A percentile compares a stretch with the other conserved stretches of the same genome.
Evolutionary conservation across 1,140 invertebrate genomes (phyloP).

Genomic region (Panulirus ornatus): DNA sequence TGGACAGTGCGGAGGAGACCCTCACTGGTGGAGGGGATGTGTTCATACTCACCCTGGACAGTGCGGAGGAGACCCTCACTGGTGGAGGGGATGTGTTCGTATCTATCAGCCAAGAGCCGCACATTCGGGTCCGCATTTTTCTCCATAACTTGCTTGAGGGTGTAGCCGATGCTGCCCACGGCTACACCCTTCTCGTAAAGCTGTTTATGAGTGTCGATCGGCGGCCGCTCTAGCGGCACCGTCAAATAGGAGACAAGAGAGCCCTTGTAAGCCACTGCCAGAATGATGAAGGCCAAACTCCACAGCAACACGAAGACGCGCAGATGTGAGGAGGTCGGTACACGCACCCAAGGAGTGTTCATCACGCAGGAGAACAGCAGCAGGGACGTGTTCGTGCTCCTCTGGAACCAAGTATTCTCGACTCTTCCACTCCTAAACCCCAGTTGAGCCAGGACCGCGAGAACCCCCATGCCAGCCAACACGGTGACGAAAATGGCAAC

Average conservation of each 20-base stretch:
- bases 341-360: constrained; percentile 46
- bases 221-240: constrained; percentile 37
- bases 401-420: constrained; percentile 11
- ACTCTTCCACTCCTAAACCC: neutral
- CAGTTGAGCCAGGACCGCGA: neutral
- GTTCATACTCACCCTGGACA: constrained; percentile 10
- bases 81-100: constrained; percentile 30
- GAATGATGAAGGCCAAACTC: constrained; percentile 62
- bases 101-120: constrained; percentile 45
- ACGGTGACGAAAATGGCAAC: constrained; percentile 86
- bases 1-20: no score
- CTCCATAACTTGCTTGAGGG: constrained; percentile 65
- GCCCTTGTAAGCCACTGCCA: constrained; percentile 67
- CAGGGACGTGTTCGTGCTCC: constrained; percentile 21
- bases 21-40: no score
- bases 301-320: constrained; percentile 53
- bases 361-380: constrained; percentile 41
- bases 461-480: constrained; percentile 80
- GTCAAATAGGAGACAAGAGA: constrained; percentile 65
- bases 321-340: constrained; percentile 27
- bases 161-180: constrained; percentile 68
- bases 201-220: constrained; percentile 65
- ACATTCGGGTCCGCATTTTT: constrained; percentile 58
- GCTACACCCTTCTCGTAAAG: constrained; percentile 46
- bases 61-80: constrained; percentile 46